Evolutionary conservation across 2,888 invertebrate genomes (phyloP).

Genomic region (Atherix ibis): DNA sequence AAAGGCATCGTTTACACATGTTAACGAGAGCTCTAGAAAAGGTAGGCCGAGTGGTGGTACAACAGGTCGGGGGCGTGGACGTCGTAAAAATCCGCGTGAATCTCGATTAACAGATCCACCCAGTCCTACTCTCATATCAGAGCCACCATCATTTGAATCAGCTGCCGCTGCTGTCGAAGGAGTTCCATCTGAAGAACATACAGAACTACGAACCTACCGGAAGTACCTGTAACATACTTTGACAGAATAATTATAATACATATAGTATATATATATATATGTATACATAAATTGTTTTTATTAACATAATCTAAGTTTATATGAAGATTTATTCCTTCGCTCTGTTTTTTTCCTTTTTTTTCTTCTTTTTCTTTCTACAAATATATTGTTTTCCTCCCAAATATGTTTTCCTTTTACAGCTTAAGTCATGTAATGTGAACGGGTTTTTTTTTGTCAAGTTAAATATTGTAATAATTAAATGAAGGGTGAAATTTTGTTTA

Average conservation of each 20-base stretch:
- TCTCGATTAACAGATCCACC: constrained; percentile 19
- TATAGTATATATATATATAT: no score
- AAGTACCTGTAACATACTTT: constrained; percentile 29
- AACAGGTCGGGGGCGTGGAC: constrained; percentile 23
- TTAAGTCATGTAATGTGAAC: no score
- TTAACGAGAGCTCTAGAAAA: constrained; percentile 9
- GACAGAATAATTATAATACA: constrained; percentile 2
- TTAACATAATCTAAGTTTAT: no score
- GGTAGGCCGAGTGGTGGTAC: constrained; percentile 10
- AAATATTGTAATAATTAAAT: no score
- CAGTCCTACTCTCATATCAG: constrained; percentile 25
- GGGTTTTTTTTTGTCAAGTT: no score
- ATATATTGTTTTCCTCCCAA: no score
- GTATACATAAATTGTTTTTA: no score
- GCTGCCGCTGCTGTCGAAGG: constrained; percentile 27
- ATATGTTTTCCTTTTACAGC: no score
- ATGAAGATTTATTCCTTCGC: no score
- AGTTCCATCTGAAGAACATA: constrained; percentile 15
- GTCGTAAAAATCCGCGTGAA: constrained; percentile 13
- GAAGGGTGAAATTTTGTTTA: no score
- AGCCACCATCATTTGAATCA: constrained; percentile 32
- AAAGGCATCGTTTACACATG: constrained; percentile 11
- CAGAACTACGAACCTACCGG: constrained; percentile 24
- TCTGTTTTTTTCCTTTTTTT: no score
- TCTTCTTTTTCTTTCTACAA: no score